Conservation (phyloP, 2,113 vertebrate species). For the Cathartes aura region DNA sequence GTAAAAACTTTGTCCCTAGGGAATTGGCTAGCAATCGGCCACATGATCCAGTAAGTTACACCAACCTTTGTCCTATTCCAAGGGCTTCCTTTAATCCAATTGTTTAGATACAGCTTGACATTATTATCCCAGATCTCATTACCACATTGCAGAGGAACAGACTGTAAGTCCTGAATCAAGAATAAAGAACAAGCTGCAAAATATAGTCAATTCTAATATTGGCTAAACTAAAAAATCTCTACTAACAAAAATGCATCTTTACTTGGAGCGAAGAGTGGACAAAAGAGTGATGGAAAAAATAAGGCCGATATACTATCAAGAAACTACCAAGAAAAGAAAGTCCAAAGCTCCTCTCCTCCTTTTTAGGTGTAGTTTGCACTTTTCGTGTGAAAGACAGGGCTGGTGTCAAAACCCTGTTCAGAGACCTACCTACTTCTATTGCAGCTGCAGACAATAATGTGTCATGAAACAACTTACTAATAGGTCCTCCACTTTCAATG, state of each 20-base stretch:
- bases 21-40: slow-evolving; percentile 11
- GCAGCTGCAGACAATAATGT: neutral
- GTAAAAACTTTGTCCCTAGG: slow-evolving; percentile 36
- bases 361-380: neutral
- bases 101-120: slow-evolving; percentile 49
- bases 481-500: neutral
- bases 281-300: neutral
- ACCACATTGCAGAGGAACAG: slow-evolving; percentile 37
- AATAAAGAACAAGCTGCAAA: slow-evolving; percentile 15
- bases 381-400: neutral
- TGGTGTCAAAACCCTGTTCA: neutral
- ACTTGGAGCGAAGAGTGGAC: neutral
- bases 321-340: neutral
- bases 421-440: neutral
- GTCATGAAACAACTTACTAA: neutral
- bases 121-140: slow-evolving; percentile 66
- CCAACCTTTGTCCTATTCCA: slow-evolving; percentile 57
- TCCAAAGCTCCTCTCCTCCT: neutral
- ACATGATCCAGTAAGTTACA: slow-evolving; percentile 34
- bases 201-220: neutral
- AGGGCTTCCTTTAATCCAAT: slow-evolving; percentile 70
- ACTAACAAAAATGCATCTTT: neutral
- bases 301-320: neutral
- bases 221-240: neutral
- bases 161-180: slow-evolving; percentile 11